Evolutionary conservation across 2,888 invertebrate genomes (phyloP).

Genomic region (Chrysomela aeneicollis): DNA sequence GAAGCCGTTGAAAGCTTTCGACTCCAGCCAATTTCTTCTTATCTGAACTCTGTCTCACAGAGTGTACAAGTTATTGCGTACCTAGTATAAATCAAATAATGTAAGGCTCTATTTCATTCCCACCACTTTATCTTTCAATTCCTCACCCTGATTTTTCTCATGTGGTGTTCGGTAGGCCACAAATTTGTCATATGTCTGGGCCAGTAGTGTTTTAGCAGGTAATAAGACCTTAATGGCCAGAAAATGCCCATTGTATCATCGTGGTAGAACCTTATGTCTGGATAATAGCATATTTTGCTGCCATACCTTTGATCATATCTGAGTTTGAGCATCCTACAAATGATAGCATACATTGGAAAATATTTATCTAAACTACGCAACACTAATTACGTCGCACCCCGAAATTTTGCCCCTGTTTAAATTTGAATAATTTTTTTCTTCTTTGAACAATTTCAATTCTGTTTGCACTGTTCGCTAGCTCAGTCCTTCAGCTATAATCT

Average conservation of each 20-base stretch:
- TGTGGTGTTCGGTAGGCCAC: slow-evolving; percentile 48
- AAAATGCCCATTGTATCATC: slow-evolving; percentile 41
- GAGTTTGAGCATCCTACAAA: slow-evolving; percentile 39
- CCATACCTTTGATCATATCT: slow-evolving; percentile 44
- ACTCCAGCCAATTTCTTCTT: neutral
- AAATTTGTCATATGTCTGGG: slow-evolving; percentile 43
- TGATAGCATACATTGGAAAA: no score
- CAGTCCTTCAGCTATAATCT: no score
- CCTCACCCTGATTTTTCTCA: slow-evolving; percentile 48
- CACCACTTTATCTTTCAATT: neutral
- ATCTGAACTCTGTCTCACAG: neutral
- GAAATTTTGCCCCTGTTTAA: no score
- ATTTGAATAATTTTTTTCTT: no score
- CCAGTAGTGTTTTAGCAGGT: slow-evolving; percentile 35
- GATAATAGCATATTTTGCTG: slow-evolving; percentile 39
- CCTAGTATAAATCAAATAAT: slow-evolving; percentile 24
- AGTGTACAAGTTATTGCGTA: slow-evolving; percentile 34
- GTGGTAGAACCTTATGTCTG: slow-evolving; percentile 39
- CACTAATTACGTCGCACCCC: no score
- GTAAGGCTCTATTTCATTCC: slow-evolving; percentile 5
- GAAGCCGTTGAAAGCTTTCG: neutral
- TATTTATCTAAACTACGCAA: no score
- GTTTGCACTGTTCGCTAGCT: no score
- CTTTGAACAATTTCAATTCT: no score
- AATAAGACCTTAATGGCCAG: slow-evolving; percentile 40